Evolutionary conservation across 2,888 invertebrate genomes (phyloP).

Genomic region (Ellobium chinense): DNA sequence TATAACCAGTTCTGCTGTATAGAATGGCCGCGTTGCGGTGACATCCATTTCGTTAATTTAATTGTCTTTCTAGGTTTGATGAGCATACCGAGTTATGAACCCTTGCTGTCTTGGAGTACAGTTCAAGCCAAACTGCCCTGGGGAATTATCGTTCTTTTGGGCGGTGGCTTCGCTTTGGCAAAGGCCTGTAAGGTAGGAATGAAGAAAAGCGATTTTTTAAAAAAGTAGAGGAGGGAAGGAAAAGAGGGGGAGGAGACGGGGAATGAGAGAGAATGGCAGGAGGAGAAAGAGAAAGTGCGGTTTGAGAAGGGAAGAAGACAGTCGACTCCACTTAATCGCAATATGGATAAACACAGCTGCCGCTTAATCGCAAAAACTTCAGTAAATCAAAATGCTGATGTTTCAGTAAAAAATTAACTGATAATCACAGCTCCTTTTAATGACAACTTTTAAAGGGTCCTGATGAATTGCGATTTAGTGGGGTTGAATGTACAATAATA

Average conservation of each 20-base stretch:
- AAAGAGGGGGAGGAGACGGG: neutral
- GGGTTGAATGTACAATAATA: no score
- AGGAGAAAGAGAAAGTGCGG: neutral
- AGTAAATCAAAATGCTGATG: no score
- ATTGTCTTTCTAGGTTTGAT: neutral
- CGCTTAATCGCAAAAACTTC: no score
- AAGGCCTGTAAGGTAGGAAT: neutral
- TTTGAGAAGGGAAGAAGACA: neutral
- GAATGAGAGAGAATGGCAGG: neutral
- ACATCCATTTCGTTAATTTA: no score
- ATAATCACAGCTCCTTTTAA: no score
- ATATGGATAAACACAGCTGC: no score
- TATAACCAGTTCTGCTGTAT: no score
- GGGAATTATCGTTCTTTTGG: neutral
- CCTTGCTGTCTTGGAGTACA: neutral
- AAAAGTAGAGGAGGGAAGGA: neutral
- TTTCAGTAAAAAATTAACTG: no score
- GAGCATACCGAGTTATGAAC: neutral
- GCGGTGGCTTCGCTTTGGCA: neutral
- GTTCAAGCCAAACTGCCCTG: neutral
- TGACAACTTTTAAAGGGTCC: no score
- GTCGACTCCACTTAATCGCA: no score
- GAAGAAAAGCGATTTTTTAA: neutral
- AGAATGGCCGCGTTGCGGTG: no score
- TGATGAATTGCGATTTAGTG: no score